Evolutionary conservation across 2,888 invertebrate genomes (phyloP).

Genomic region (Drosophila antonietae): DNA sequence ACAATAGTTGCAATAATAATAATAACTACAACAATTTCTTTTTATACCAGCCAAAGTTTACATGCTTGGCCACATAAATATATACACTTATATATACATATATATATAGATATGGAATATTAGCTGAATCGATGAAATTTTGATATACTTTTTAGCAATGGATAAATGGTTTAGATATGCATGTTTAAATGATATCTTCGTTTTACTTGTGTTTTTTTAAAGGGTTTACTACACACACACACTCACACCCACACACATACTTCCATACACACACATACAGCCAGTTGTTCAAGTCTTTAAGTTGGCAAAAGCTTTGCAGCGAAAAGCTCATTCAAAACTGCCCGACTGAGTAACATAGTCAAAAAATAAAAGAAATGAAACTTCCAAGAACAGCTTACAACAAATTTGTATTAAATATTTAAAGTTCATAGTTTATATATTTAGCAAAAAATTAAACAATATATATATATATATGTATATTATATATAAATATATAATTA

Average conservation of each 20-base stretch:
- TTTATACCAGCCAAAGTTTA: constrained; percentile 66
- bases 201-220: constrained; percentile 19
- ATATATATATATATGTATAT: constrained; percentile 14
- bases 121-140: constrained; percentile 51
- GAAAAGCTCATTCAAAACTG: constrained; percentile 52
- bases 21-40: constrained; percentile 30
- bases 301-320: constrained; percentile 37
- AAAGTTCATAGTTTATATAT: constrained; percentile 59
- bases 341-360: constrained; percentile 58
- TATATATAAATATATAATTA: constrained; percentile 23
- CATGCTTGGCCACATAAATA: constrained; percentile 42
- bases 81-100: constrained; percentile 12
- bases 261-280: constrained; percentile 11
- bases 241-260: background rate
- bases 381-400: constrained; percentile 47
- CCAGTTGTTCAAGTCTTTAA: constrained; percentile 30
- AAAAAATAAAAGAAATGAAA: constrained; percentile 30
- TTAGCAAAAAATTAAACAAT: constrained; percentile 34
- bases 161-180: constrained; percentile 52
- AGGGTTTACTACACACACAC: constrained; percentile 19
- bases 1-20: constrained; percentile 56
- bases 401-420: constrained; percentile 55
- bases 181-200: constrained; percentile 28
- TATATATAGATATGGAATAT: constrained; percentile 21
- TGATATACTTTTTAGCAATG: constrained; percentile 55